phyloP scores from a whole-genome alignment of 2,113 vertebrate species.

The Delphinus delphis region DNA sequence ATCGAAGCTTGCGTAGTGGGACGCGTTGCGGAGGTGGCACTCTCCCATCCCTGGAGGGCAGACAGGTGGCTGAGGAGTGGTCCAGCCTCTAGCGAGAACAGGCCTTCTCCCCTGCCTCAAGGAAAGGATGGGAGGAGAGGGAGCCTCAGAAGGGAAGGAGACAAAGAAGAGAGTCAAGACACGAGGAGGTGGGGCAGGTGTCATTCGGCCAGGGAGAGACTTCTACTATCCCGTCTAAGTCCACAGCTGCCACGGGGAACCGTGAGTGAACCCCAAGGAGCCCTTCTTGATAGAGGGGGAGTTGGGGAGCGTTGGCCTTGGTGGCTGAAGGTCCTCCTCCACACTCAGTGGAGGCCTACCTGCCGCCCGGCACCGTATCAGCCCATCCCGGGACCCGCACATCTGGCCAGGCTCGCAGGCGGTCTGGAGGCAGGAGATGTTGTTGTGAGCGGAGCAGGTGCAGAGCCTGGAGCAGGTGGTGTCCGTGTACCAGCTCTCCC shows the following conservation, averaged over 20 bases:
- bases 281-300: not conserved
- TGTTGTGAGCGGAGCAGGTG: constrained; percentile 79
- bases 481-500: constrained; percentile 87
- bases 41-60: constrained; percentile 83
- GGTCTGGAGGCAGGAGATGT: constrained; percentile 83
- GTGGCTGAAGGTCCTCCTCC: not conserved
- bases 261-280: not conserved
- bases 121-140: not conserved
- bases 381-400: constrained; percentile 85
- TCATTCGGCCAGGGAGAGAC: not conserved
- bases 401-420: constrained; percentile 84
- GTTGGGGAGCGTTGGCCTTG: rapidly evolving
- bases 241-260: rapidly evolving
- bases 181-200: rapidly evolving
- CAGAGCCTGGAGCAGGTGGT: constrained; percentile 86
- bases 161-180: not conserved
- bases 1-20: constrained; percentile 90
- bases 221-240: not conserved
- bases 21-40: constrained; percentile 85
- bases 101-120: not conserved
- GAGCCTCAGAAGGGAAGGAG: not conserved
- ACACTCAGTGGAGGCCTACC: constrained; percentile 73
- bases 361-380: constrained; percentile 84
- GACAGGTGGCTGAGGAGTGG: not conserved
- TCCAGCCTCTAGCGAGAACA: not conserved